Evolutionary conservation across 92 coral and sea anemone genomes (phyloP), one percentile per base, ranked within the genome.

Genomic region (Zoanthus sansibaricus): DNA sequence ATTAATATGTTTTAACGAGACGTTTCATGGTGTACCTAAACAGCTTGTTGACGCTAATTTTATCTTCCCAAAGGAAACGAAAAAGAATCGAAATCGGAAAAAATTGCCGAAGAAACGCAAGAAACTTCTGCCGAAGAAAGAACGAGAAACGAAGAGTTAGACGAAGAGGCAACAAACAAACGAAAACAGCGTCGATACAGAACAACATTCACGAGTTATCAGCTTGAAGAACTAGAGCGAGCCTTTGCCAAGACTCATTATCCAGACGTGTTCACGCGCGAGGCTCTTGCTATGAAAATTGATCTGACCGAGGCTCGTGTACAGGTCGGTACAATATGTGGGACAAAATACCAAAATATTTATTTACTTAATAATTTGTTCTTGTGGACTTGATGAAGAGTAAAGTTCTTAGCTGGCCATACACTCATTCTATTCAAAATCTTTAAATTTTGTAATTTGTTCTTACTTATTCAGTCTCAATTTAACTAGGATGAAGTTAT

Each of bases 301-400:
- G 99, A 97, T 86, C 90, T 97, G 52, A 97, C 99, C 3, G 99
- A 97, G 72, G 99, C 99, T 5, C 95, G 99, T 4, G 99, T 97
- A 9, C 99, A 97, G 99, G 99, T 97, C 75, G 77, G 85, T 18
- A 49, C 12, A 11, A 49, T 49, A 49, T n/a, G 8, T 54, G n/a
- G 69, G 42, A 37, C 2, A 37, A 37, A 4, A 37, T 2, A 37
- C 42, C 2, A 37, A 37, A 37, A 37, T 37, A 37, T 37, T 2
- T 37, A 1, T 37, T 37, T 37, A 37, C 42, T 37, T 37, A 4
- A 37, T 37, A 37, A 2, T 37, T 37, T 37, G 4, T 37, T 37
- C 4, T 37, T 37, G 4, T 37, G 42, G 3, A 37, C 4, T 37
- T 37, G 42, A 37, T 37, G 3, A 20, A 80, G 59, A 30, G 13